phyloP scores from a whole-genome alignment of 2,797 vertebrate genomes.

The Sphenodon punctatus region DNA sequence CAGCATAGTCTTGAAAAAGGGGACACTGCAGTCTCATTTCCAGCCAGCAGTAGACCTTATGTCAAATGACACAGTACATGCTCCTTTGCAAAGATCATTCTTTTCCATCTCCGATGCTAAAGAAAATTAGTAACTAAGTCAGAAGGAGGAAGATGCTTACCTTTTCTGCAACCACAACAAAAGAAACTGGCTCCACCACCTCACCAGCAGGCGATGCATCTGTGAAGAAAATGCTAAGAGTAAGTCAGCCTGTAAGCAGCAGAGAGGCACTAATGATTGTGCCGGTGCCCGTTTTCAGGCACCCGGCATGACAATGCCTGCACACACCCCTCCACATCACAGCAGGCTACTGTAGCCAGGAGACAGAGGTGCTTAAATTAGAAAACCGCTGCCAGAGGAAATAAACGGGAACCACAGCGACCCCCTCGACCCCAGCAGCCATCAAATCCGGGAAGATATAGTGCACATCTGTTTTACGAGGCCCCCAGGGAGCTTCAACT shows the following conservation, averaged over 20 bases:
- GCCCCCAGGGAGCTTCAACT: slow-evolving; percentile 71
- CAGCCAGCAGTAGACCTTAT: neutral
- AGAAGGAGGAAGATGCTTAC: slow-evolving; percentile 34
- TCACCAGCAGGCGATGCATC: neutral
- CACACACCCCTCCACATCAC: slow-evolving; percentile 46
- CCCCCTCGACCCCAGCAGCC: slow-evolving; percentile 71
- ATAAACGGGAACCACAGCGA: slow-evolving; percentile 80
- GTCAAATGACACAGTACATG: neutral
- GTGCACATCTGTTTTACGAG: slow-evolving; percentile 79
- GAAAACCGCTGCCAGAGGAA: slow-evolving; percentile 75
- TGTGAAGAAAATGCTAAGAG: neutral
- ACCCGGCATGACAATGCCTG: slow-evolving; percentile 45
- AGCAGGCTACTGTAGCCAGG: slow-evolving; percentile 67
- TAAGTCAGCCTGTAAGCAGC: neutral
- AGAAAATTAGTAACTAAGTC: neutral
- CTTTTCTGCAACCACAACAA: neutral
- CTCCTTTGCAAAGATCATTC: neutral
- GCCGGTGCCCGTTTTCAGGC: slow-evolving; percentile 34
- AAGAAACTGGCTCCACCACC: neutral
- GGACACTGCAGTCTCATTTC: neutral
- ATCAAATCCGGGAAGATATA: slow-evolving; percentile 78
- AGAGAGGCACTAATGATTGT: neutral
- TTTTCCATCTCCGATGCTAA: neutral
- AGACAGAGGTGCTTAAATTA: slow-evolving; percentile 73
- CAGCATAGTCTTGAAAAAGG: neutral